These are phyloP conservation scores for Pyralis farinalis DNA, from an alignment of 2,888 invertebrate genomes.

Conservation along the genomic window DNA sequence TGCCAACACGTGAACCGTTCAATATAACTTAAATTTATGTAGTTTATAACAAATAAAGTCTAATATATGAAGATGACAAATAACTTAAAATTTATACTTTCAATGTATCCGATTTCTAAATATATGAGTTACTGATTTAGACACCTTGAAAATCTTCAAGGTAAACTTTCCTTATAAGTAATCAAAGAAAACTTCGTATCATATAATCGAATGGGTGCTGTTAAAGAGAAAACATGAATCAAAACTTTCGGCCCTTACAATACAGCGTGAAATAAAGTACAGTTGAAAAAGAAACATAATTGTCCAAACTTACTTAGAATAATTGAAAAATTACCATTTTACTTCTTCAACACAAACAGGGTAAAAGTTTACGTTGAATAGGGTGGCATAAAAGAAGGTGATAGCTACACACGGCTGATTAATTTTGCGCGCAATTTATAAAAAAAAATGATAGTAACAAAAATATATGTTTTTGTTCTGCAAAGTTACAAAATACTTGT, in stretches of 20 bases:
- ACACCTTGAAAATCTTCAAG: not conserved
- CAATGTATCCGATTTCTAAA: too few species aligned
- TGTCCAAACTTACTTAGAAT: conserved; percentile 26
- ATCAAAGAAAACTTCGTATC: conserved; percentile 7
- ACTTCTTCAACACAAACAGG: conserved; percentile 22
- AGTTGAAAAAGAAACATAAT: conserved; percentile 21
- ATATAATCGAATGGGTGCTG: conserved; percentile 10
- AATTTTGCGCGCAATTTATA: not conserved
- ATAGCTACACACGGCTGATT: conserved; percentile 16
- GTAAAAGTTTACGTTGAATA: conserved; percentile 25
- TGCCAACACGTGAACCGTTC: too few species aligned
- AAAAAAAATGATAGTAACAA: too few species aligned
- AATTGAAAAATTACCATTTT: conserved; percentile 39
- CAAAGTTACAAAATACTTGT: too few species aligned
- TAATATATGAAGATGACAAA: too few species aligned
- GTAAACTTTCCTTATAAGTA: not conserved
- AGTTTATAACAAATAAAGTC: too few species aligned
- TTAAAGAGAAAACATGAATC: conserved; percentile 15
- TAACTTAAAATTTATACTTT: too few species aligned
- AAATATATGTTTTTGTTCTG: too few species aligned
- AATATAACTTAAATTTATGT: too few species aligned
- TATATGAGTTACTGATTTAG: too few species aligned
- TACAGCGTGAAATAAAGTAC: conserved; percentile 17
- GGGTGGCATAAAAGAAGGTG: conserved; percentile 21
- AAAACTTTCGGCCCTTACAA: conserved; percentile 11